Evolutionary conservation across 1,140 invertebrate genomes (phyloP).

Genomic region (Lamellibrachia luymesi): DNA sequence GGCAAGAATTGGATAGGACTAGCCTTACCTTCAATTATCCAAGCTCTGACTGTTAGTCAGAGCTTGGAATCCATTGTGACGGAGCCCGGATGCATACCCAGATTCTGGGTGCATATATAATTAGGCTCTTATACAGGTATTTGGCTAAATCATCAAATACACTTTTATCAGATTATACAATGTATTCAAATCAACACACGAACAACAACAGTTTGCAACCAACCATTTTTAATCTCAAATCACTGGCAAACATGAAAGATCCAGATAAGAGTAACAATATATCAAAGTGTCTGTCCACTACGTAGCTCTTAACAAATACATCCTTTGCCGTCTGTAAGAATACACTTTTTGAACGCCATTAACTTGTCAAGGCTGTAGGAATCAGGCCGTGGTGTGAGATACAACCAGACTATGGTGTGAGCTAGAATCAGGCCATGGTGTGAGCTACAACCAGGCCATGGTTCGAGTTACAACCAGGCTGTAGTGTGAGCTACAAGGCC

Average conservation of each 20-base stretch:
- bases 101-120: too few relatives aligned
- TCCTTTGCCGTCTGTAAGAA: background rate
- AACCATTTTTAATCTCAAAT: slow-evolving; percentile 2
- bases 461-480: too few relatives aligned
- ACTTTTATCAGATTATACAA: too few relatives aligned
- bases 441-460: too few relatives aligned
- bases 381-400: background rate
- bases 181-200: background rate
- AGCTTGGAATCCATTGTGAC: too few relatives aligned
- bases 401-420: background rate
- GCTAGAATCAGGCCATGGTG: too few relatives aligned
- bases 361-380: background rate
- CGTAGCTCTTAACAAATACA: background rate
- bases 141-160: too few relatives aligned
- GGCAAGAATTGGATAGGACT: too few relatives aligned
- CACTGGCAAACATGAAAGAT: slow-evolving; percentile 4
- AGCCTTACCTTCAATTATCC: too few relatives aligned
- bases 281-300: background rate
- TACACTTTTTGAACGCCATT: background rate
- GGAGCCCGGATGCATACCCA: too few relatives aligned
- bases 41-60: too few relatives aligned
- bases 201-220: background rate
- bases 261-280: background rate
- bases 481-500: background rate
- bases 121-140: too few relatives aligned